phyloP scores from a whole-genome alignment of 2,888 invertebrate species.

The Margaritifera margaritifera region DNA sequence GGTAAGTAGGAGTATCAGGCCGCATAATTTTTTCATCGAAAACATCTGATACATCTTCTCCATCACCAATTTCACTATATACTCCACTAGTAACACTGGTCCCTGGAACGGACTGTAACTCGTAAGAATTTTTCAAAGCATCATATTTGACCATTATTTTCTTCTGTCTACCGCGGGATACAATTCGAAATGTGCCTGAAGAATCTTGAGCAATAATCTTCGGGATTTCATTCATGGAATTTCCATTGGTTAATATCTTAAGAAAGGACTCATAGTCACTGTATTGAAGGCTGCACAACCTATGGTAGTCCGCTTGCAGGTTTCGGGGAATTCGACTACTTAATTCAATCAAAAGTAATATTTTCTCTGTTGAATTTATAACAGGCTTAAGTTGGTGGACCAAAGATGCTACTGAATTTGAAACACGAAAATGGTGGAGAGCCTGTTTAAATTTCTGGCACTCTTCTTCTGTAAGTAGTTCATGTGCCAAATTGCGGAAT shows the following conservation, averaged over 20 bases:
- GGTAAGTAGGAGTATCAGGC: slow-evolving; percentile 25
- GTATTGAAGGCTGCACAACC: slow-evolving; percentile 57
- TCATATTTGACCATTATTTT: slow-evolving; percentile 37
- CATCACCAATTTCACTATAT: slow-evolving; percentile 44
- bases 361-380: slow-evolving; percentile 55
- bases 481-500: slow-evolving; percentile 53
- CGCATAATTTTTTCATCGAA: slow-evolving; percentile 11
- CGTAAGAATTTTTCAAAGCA: slow-evolving; percentile 40
- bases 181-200: slow-evolving; percentile 54
- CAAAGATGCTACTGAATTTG: slow-evolving; percentile 53
- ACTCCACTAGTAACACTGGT: slow-evolving; percentile 55
- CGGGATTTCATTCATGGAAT: slow-evolving; percentile 40
- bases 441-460: slow-evolving; percentile 51
- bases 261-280: slow-evolving; percentile 56
- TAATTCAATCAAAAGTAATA: slow-evolving; percentile 58
- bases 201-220: slow-evolving; percentile 56
- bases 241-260: slow-evolving; percentile 48
- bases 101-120: slow-evolving; percentile 42
- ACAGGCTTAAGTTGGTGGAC: slow-evolving; percentile 53
- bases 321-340: slow-evolving; percentile 48
- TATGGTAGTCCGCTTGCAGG: slow-evolving; percentile 57
- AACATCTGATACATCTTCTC: slow-evolving; percentile 30
- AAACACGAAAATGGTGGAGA: slow-evolving; percentile 55
- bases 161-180: slow-evolving; percentile 53
- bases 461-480: slow-evolving; percentile 52